Base-by-base conservation (phyloP, 1,140 invertebrate species). In the Pollicipes pollicipes region DNA sequence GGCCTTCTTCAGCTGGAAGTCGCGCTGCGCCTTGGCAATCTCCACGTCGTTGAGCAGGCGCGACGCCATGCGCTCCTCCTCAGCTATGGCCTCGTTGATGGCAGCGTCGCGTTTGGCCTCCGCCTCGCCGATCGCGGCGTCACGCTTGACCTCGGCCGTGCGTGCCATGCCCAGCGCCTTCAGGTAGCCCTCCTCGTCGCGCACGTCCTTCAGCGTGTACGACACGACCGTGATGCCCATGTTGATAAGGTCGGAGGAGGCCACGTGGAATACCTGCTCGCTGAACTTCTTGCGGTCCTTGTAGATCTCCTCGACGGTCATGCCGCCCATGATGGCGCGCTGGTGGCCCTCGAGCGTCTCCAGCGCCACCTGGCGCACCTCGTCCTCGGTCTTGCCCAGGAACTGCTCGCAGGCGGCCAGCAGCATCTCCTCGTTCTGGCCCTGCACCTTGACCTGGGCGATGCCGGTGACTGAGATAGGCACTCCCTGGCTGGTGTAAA, bases 281-380 rank as follows among this genome's bases (percentile, higher is more conserved):
- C 93, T 96, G 81, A 98, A 98, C 81, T 98, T 98, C 83, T 98
- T 97, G 68, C 96, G 85, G 79, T 98, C 95, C 81, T 97, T 97
- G 81, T 98, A 98, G 78, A 98, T 98, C 83, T 98, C 95, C 87
- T 97, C 95, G 21, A 98, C 95, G 45, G 94, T 97, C 95, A 98
- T 98, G 73, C 92, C 94, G 16, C 95, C 95, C 95, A 98, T 98
- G 72, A 98, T 98, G 72, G 95, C 95, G 75, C 95, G 83, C 82
- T 98, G 95, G 80, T 98, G 95, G 73, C 95, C 95, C 82, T 98
- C 95, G 29, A 98, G 81, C 66, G 95, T 98, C 63, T 97, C 94
- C 68, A 96, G 83, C 30, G 95, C 95, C 78, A 98, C 93, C 76
- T 91, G 87, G 76, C 90, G 90, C 73, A 98, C 95, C 79, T 97